Conservation (phyloP, 2,113 vertebrate species). For the Pteropus alecto region DNA sequence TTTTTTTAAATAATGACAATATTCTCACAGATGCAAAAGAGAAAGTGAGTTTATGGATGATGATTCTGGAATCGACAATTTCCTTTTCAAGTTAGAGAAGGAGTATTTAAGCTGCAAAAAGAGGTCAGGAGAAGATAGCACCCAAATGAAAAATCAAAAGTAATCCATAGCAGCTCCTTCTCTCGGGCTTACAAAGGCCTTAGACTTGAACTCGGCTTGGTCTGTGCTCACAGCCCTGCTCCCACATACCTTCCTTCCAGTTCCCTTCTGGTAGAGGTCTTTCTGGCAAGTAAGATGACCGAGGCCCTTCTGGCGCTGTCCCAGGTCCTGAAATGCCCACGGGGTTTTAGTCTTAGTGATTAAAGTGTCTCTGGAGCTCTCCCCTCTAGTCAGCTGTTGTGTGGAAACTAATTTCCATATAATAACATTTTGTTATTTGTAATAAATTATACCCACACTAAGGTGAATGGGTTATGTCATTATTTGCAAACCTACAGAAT, state of each 20-base stretch:
- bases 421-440: constrained; percentile 79
- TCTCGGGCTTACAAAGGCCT: background rate
- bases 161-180: background rate
- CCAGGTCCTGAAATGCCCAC: constrained; percentile 59
- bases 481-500: constrained; percentile 75
- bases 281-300: background rate
- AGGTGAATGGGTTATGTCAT: constrained; percentile 74
- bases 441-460: constrained; percentile 74
- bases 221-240: background rate
- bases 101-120: background rate
- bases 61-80: background rate
- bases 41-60: background rate
- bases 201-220: background rate
- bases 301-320: constrained; percentile 23
- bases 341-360: constrained; percentile 31
- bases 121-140: background rate
- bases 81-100: constrained; percentile 2
- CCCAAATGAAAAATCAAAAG: background rate
- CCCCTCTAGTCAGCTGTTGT: constrained; percentile 60
- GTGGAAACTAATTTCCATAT: constrained; percentile 77
- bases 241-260: background rate
- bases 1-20: constrained; percentile 1
- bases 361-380: constrained; percentile 39
- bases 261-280: background rate
- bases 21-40: background rate